Percentiles rank a stretch among this genome's conserved stretches.
These are phyloP conservation scores for Leptopilina syphax DNA, from an alignment of 2,888 invertebrate species.

Conservation along the genomic window DNA sequence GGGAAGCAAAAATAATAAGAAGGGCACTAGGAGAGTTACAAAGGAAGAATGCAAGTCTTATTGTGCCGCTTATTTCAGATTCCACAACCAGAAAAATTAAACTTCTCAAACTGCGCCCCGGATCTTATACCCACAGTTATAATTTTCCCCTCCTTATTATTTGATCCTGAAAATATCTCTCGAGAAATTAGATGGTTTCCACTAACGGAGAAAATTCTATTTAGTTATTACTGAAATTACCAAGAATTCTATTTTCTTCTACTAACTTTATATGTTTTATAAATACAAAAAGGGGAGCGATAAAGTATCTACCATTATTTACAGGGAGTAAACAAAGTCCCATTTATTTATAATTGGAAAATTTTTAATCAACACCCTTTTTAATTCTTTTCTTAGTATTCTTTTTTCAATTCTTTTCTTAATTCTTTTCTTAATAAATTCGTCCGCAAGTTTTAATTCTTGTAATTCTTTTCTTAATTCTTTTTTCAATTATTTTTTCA, in stretches of 20 bases:
- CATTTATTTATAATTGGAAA: too few species aligned
- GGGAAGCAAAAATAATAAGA: conserved; percentile 17
- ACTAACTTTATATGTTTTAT: too few species aligned
- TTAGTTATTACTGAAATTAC: not conserved
- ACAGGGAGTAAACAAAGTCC: too few species aligned
- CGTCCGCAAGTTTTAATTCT: too few species aligned
- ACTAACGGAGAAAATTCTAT: not conserved
- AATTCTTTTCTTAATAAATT: too few species aligned
- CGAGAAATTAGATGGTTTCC: conserved; percentile 5
- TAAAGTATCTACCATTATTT: too few species aligned
- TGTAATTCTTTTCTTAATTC: too few species aligned
- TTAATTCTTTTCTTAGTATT: too few species aligned
- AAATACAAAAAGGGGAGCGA: too few species aligned
- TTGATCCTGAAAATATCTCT: conserved; percentile 7
- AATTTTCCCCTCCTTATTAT: conserved; percentile 19
- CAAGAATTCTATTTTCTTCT: not conserved
- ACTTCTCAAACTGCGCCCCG: not conserved
- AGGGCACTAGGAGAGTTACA: not conserved
- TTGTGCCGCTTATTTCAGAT: conserved; percentile 27
- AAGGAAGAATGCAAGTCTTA: conserved; percentile 13
- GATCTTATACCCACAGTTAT: conserved; percentile 14
- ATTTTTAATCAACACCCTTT: too few species aligned
- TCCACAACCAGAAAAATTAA: conserved; percentile 15
- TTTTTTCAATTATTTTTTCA: too few species aligned
- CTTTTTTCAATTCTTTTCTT: too few species aligned